Base-by-base conservation (phyloP, 1,140 invertebrate genomes). In the Drosophila ambigua region DNA sequence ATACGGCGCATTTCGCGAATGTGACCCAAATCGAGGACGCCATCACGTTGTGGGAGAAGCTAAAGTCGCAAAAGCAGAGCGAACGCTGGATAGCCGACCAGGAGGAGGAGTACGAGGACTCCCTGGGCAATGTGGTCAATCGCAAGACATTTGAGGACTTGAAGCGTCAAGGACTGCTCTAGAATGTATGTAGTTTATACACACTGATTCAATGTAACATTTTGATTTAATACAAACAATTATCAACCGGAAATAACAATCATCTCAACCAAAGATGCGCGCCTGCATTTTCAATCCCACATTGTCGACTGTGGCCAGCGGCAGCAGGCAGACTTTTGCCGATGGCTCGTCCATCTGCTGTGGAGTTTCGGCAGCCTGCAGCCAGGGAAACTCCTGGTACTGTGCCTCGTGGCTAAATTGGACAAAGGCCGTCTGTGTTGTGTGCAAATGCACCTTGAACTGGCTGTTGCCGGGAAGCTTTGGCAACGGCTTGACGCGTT, bases 1-100 rank as follows among this genome's bases (percentile, higher is more conserved):
- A 99, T 92, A 99, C 99, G 0, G 98, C 99, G 8, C 99, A 99
- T 94, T 99, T 99, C 94, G 98, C 99, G 7, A 99, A 99, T 93
- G 98, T 99, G 5, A 99, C 99, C 6, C 97, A 98, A 81, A 99
- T 99, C 90, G 98, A 99, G 92, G 99, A 99, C 93, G 99, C 99
- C 4, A 93, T 99, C 45, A 96, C 97, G 50, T 93, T 99, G 46
- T 99, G 99, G 99, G 97, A 99, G 84, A 99, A 99, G 93, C 93
- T 99, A 2, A 99, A 99, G 92, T 94, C 95, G 8, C 97, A 98
- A 83, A 99, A 99, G 91, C 97, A 99, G 87, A 95, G 95, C 24
- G 98, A 99, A 92, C 94, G 98, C 75, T 99, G 98, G 96, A 97
- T 98, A 80, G 97, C 98, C 1, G 98, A 99, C 90, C 96, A 97